These are phyloP conservation scores for Pelodiscus sinensis DNA, from an alignment of 2,113 vertebrate genomes.

Conservation along the genomic window DNA sequence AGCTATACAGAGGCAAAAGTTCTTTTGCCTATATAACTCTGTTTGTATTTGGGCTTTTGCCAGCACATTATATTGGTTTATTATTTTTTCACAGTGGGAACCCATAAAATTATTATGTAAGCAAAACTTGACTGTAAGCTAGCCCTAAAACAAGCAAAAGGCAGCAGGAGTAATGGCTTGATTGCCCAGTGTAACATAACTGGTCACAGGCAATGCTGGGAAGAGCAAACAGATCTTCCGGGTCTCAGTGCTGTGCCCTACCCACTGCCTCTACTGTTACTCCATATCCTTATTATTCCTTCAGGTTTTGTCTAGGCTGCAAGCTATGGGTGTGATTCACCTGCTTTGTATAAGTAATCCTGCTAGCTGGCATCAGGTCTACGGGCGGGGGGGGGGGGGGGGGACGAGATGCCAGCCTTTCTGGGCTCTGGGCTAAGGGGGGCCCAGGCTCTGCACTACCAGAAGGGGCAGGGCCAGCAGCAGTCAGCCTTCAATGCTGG, in stretches of 20 bases:
- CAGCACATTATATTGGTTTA: not conserved
- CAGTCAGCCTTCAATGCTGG: no score
- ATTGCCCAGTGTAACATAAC: not conserved
- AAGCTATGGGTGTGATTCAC: no score
- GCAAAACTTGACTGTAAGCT: not conserved
- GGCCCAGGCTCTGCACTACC: no score
- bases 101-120: not conserved
- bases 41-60: not conserved
- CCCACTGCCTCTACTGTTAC: not conserved
- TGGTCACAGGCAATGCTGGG: not conserved
- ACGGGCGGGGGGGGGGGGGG: no score
- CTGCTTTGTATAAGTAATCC: no score
- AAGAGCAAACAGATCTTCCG: not conserved
- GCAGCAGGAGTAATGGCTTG: not conserved
- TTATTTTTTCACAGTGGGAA: not conserved
- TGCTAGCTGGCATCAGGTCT: no score
- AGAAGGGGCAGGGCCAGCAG: no score
- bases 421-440: no score
- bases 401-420: no score
- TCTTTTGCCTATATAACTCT: not conserved
- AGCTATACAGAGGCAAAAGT: not conserved
- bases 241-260: not conserved
- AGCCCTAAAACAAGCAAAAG: not conserved
- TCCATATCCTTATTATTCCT: not conserved
- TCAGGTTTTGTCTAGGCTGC: not conserved